phyloP scores from a whole-genome alignment of 2,797 vertebrate genomes.

The Carduelis carduelis region DNA sequence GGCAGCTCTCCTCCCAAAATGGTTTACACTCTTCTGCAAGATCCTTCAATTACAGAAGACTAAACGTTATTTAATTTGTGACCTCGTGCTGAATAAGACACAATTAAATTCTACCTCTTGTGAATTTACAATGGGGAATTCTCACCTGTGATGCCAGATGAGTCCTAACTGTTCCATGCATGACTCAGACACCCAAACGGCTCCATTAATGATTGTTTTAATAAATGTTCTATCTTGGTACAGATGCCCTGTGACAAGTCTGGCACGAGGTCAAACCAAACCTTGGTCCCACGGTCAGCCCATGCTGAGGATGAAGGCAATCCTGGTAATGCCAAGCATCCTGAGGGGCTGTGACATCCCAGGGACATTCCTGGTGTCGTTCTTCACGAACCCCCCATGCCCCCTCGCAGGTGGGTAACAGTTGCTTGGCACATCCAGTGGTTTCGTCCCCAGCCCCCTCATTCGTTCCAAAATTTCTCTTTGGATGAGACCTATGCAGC shows the following conservation, averaged over 20 bases:
- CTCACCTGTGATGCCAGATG: not conserved
- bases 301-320: not conserved
- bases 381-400: rapidly evolving
- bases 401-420: no score
- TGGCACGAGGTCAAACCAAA: not conserved
- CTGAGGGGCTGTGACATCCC: not conserved
- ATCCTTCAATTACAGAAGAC: not conserved
- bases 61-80: constrained; percentile 18
- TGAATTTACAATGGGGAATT: not conserved
- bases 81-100: not conserved
- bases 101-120: not conserved
- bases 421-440: no score
- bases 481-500: not conserved
- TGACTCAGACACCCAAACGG: not conserved
- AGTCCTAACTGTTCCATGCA: not conserved
- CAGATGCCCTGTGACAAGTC: not conserved
- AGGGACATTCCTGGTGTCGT: not conserved
- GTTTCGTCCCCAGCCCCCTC: not conserved
- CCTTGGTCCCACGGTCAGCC: not conserved
- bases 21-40: not conserved
- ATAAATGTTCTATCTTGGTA: not conserved
- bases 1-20: not conserved
- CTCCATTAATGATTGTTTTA: not conserved
- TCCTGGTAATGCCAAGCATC: not conserved
- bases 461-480: not conserved